Conservation (phyloP, 2,888 invertebrate genomes). For the Maniola hyperantus region DNA sequence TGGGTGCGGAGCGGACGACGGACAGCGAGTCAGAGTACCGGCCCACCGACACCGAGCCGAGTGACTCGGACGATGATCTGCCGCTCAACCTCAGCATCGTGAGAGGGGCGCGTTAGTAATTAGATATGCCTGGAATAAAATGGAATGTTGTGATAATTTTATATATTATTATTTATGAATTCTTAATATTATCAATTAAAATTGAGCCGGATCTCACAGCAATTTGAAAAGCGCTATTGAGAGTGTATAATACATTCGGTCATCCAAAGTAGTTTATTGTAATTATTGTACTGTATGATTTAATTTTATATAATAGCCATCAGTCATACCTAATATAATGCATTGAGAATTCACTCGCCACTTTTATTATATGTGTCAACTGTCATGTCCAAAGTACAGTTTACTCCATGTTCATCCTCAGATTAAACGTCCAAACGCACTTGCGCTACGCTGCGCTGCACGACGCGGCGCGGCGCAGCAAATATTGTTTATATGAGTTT, state of each 20-base stretch:
- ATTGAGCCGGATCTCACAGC: conserved; percentile 25
- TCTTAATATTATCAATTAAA: background rate
- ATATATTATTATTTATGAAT: conserved; percentile 29
- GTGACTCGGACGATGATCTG: conserved; percentile 68
- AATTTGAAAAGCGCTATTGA: background rate
- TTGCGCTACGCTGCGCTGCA: no score
- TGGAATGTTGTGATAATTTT: conserved; percentile 37
- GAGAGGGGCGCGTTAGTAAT: conserved; percentile 20
- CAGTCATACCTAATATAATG: no score
- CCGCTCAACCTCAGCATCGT: conserved; percentile 64
- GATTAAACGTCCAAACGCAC: no score
- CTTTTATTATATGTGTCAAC: no score
- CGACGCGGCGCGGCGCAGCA: no score
- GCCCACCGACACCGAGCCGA: conserved; percentile 27
- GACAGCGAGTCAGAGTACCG: background rate
- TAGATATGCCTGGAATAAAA: conserved; percentile 24
- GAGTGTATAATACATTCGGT: background rate
- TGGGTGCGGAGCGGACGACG: background rate
- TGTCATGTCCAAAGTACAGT: no score
- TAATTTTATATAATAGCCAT: background rate
- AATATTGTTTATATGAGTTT: no score
- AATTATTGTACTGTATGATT: background rate
- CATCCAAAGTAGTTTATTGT: background rate
- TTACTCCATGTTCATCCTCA: no score
- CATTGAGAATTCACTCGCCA: no score